Percentiles rank a stretch among this genome's conserved stretches.
Conservation (phyloP, 2,797 vertebrate genomes). For the Dendrocincla fuliginosa region DNA sequence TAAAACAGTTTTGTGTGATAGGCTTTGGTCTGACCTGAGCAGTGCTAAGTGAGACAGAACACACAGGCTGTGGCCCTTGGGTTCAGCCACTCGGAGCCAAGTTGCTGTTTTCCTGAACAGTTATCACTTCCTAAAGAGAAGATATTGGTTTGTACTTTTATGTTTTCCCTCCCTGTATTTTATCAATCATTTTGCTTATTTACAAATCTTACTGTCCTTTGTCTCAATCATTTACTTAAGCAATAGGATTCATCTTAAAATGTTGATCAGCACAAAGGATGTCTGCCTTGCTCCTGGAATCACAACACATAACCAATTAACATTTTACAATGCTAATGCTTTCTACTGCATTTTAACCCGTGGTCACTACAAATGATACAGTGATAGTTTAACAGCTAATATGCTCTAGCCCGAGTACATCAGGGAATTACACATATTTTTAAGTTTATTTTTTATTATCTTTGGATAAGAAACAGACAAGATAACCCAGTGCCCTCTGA, state of each 20-base stretch:
- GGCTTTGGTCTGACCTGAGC: neutral
- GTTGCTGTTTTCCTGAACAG: neutral
- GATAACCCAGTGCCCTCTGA: neutral
- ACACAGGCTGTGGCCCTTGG: neutral
- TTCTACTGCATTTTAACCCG: neutral
- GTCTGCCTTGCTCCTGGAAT: slow-evolving; percentile 23
- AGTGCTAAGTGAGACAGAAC: neutral
- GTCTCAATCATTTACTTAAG: neutral
- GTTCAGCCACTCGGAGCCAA: neutral
- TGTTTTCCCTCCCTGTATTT: neutral
- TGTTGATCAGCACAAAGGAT: slow-evolving; percentile 24
- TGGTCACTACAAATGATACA: neutral
- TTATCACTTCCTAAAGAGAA: neutral
- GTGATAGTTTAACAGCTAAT: neutral
- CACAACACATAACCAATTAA: neutral
- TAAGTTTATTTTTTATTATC: neutral
- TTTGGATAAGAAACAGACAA: neutral
- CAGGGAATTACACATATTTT: neutral
- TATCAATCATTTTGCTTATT: neutral
- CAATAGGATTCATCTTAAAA: slow-evolving; percentile 16
- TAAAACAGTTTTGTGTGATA: neutral
- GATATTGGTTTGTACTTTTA: neutral
- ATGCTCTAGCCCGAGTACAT: neutral
- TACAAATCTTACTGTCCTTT: neutral
- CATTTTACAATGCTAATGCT: neutral